phyloP scores from a whole-genome alignment of 2,888 invertebrate species.

The Polia nebulosa region DNA sequence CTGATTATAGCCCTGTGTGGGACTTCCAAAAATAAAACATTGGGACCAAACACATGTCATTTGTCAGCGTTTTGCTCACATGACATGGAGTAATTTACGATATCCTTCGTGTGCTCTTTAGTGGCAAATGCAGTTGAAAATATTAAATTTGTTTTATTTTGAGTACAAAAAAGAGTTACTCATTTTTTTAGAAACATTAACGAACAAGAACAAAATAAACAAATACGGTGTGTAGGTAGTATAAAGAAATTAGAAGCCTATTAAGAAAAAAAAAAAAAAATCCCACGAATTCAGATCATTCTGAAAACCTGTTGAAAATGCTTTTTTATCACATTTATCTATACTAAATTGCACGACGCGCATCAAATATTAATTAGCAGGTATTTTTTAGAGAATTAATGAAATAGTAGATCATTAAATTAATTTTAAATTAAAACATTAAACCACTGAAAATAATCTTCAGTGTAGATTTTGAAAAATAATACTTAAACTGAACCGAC shows the following conservation, averaged over 20 bases:
- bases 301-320: too few relatives aligned
- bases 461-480: not conserved
- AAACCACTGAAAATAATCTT: not conserved
- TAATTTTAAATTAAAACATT: not conserved
- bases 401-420: not conserved
- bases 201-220: too few relatives aligned
- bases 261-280: too few relatives aligned
- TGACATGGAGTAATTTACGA: constrained; percentile 83
- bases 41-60: constrained; percentile 83
- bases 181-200: too few relatives aligned
- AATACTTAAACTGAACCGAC: not conserved
- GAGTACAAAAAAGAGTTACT: too few relatives aligned
- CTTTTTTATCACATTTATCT: too few relatives aligned
- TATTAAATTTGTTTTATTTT: too few relatives aligned
- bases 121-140: constrained; percentile 65
- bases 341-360: not conserved
- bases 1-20: constrained; percentile 77
- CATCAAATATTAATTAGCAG: constrained; percentile 11
- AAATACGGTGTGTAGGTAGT: too few relatives aligned
- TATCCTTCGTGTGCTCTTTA: constrained; percentile 74
- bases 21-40: constrained; percentile 81
- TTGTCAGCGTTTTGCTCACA: constrained; percentile 85
- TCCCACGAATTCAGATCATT: too few relatives aligned
- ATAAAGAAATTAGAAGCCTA: too few relatives aligned
- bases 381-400: not conserved